Conservation (phyloP, 2,888 invertebrate genomes). For the Ochropleura plecta region DNA sequence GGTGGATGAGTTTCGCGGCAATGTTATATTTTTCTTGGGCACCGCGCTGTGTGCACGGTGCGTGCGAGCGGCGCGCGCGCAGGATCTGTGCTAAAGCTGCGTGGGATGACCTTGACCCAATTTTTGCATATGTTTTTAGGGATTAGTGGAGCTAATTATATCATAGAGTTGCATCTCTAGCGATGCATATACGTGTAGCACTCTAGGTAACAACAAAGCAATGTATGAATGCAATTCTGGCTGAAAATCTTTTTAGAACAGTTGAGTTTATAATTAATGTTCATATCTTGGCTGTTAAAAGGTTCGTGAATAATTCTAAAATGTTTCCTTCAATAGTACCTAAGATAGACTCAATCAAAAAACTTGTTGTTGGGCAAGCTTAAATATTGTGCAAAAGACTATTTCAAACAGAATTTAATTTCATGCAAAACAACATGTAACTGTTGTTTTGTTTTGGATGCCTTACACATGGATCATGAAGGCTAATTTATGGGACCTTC, state of each 20-base stretch:
- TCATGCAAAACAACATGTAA: conserved; percentile 6
- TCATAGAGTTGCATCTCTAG: conserved; percentile 44
- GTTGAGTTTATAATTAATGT: not conserved
- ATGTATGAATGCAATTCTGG: not conserved
- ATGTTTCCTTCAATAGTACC: not conserved
- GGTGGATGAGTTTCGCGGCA: conserved; percentile 76
- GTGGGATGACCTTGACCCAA: conserved; percentile 86
- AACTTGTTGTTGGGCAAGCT: conserved; percentile 29
- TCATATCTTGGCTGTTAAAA: conserved; percentile 14
- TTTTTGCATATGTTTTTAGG: conserved; percentile 68
- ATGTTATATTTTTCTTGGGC: conserved; percentile 75
- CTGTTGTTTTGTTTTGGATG: conserved; percentile 29
- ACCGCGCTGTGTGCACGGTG: conserved; percentile 66
- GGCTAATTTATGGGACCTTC: not conserved
- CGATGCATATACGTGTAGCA: conserved; percentile 9
- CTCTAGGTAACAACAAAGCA: conserved; percentile 19
- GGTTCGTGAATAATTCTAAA: not conserved
- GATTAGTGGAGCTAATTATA: conserved; percentile 57
- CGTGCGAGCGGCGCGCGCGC: conserved; percentile 62
- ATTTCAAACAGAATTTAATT: not conserved
- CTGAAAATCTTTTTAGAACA: not conserved
- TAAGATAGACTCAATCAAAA: conserved; percentile 15
- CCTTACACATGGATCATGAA: conserved; percentile 4
- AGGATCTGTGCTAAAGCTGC: conserved; percentile 63
- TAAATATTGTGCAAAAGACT: conserved; percentile 37